Evolutionary conservation across 2,888 invertebrate genomes (phyloP), one percentile per base, ranked within the genome.

Genomic region (Tenthredo notha): DNA sequence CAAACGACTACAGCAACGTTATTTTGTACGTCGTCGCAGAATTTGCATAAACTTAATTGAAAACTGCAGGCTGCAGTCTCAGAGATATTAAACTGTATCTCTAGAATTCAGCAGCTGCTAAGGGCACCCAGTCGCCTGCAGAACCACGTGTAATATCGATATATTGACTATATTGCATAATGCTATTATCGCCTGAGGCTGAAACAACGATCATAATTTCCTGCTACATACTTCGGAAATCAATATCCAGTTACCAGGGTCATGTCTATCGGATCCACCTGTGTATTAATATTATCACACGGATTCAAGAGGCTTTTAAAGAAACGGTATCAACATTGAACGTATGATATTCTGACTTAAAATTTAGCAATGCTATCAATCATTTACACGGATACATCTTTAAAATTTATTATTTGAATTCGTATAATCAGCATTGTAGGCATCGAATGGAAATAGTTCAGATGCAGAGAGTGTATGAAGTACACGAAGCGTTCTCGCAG

Each of bases 41-140:
- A 83, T 83, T 83, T 83, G 67, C 83, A 83, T 83, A 58, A 83
- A 83, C 50, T 67, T 83, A 83, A 83, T 83, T 83, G 83, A 83
- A 70, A 50, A n/a, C 83, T 67, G 83, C 54, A 83, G 37, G 50
- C 83, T 83, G 83, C 83, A 83, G 67, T 70, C 83, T 67, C 83
- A 67, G 33, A 83, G 65, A 83, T 83, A 83, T 83, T 83, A 83
- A 70, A 70, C 67, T 33, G 29, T 83, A 67, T 47, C 67, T 83
- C 61, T 15, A 80, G 61, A 40, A 80, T 15, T 40, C 83, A n/a
- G 83, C 70, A 67, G 65, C 50, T 83, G 83, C 37, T 37, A 7
- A 67, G 40, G 83, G 47, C 70, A 47, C 29, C 67, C 10, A 21
- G 80, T 61, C 40, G 9, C 37, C 58, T 80, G 61, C 40, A 61